Percentiles rank a stretch among this genome's conserved stretches.
Evolutionary conservation across 2,888 invertebrate genomes (phyloP).

Genomic region (Drosophila nr. fundita): DNA sequence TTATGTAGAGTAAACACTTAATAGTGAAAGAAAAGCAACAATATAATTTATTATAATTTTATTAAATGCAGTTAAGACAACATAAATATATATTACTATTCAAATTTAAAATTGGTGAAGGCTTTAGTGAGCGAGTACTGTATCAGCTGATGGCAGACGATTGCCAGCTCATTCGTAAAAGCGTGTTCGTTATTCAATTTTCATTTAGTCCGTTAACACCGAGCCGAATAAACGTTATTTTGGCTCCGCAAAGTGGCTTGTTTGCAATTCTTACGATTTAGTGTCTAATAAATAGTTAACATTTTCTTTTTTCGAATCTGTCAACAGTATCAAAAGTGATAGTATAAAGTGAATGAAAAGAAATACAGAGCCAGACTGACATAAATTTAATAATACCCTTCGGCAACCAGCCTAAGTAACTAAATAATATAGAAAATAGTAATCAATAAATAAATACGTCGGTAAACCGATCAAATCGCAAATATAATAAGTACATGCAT

Average conservation of each 20-base stretch:
- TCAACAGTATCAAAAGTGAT: constrained; percentile 9
- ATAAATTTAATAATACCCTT: not conserved
- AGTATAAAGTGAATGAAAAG: constrained; percentile 1
- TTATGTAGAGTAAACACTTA: not conserved
- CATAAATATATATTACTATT: not conserved
- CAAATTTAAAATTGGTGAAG: not conserved
- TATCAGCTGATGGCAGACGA: constrained; percentile 42
- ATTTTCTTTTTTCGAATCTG: not conserved
- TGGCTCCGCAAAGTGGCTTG: constrained; percentile 5
- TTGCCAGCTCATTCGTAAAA: constrained; percentile 11
- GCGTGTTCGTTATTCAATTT: constrained; percentile 38
- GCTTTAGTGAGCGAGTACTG: constrained; percentile 10
- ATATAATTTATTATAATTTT: not conserved
- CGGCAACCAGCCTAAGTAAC: not conserved
- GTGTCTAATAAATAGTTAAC: not conserved
- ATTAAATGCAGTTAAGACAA: not conserved
- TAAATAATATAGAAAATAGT: constrained; percentile 4
- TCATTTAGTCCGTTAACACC: constrained; percentile 59
- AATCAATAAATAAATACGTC: constrained; percentile 6
- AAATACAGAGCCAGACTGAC: not conserved
- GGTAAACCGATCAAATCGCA: not conserved
- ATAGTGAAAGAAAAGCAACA: not conserved
- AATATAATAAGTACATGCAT: not conserved
- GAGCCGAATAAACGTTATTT: constrained; percentile 44
- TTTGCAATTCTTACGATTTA: not conserved